Conservation (phyloP, 2,888 invertebrate genomes). For the Scaptomyza polygonia region DNA sequence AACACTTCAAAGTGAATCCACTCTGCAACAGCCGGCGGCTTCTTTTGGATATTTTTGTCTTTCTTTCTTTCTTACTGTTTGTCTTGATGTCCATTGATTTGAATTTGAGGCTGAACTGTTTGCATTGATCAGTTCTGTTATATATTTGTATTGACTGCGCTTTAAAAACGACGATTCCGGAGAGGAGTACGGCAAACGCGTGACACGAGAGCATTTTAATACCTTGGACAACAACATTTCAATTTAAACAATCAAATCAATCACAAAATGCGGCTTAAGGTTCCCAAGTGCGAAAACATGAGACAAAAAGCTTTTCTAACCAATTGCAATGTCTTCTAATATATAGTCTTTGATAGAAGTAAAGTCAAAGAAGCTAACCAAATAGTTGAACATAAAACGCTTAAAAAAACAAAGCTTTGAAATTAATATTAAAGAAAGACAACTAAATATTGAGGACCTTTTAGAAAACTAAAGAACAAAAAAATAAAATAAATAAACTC, state of each 20-base stretch:
- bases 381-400: no score
- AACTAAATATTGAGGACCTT: no score
- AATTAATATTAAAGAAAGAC: no score
- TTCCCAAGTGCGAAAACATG: no score
- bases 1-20: constrained; percentile 71
- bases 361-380: background rate
- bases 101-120: constrained; percentile 61
- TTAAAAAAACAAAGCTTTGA: no score
- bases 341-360: no score
- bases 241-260: constrained; percentile 41
- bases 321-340: no score
- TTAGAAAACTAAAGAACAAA: no score
- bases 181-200: constrained; percentile 20
- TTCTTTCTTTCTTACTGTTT: constrained; percentile 14
- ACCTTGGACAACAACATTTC: background rate
- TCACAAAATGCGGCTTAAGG: constrained; percentile 21
- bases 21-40: constrained; percentile 64
- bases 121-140: constrained; percentile 65
- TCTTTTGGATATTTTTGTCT: constrained; percentile 53
- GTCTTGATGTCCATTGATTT: constrained; percentile 39
- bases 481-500: no score
- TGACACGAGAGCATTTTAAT: constrained; percentile 41
- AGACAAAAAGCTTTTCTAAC: no score
- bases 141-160: constrained; percentile 65
- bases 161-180: constrained; percentile 1